phyloP scores from a whole-genome alignment of 2,113 vertebrate genomes.

The Sapayoa aenigma region DNA sequence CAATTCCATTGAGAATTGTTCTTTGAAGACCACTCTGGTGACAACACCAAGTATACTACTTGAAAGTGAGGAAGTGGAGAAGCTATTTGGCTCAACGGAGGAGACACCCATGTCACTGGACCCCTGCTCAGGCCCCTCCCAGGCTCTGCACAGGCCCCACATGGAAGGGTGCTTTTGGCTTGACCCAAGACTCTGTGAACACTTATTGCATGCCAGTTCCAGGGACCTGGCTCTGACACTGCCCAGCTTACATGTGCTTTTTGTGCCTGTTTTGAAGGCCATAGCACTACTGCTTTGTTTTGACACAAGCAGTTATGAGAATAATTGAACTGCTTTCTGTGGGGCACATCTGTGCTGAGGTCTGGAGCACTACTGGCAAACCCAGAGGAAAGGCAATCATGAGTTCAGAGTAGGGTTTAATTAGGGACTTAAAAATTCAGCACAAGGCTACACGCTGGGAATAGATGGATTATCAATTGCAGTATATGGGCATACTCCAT shows the following conservation, averaged over 20 bases:
- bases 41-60: background rate
- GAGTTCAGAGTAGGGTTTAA: background rate
- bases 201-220: fast-evolving
- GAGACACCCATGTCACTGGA: fast-evolving
- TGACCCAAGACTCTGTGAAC: background rate
- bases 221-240: fast-evolving
- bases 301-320: background rate
- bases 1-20: background rate
- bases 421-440: background rate
- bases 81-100: background rate
- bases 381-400: background rate
- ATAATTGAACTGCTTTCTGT: background rate
- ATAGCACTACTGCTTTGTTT: background rate
- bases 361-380: background rate
- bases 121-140: background rate
- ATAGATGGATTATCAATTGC: background rate
- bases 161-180: background rate
- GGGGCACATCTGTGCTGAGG: fast-evolving
- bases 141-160: fast-evolving
- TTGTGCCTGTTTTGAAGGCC: background rate
- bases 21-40: background rate
- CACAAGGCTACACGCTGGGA: background rate
- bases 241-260: background rate
- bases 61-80: background rate
- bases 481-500: background rate